Conservation (phyloP, 1,140 invertebrate species). For the Macrocentrus cingulum region DNA sequence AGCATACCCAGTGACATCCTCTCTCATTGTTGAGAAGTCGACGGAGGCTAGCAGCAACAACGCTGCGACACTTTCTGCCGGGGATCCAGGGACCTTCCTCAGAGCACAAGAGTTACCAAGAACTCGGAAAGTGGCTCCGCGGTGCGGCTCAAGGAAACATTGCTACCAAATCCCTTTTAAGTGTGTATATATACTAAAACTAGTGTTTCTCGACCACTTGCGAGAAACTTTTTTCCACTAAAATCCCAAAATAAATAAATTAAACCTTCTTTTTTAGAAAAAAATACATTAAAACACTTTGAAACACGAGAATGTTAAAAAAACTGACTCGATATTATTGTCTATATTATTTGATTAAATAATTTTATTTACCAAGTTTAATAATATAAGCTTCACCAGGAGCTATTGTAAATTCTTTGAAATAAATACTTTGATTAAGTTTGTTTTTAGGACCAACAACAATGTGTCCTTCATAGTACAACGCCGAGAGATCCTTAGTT, state of each 20-base stretch:
- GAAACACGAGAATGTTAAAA: too few species aligned
- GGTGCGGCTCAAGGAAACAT: conserved; percentile 38
- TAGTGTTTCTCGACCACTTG: not conserved
- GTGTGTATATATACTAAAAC: conserved; percentile 2
- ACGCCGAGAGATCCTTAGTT: conserved; percentile 69
- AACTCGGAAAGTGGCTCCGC: conserved; percentile 41
- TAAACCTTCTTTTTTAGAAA: too few species aligned
- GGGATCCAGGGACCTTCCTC: conserved; percentile 47
- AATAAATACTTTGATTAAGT: conserved; percentile 65
- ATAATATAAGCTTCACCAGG: conserved; percentile 67
- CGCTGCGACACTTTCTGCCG: conserved; percentile 41
- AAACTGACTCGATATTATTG: too few species aligned
- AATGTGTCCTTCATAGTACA: conserved; percentile 75
- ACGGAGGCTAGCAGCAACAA: conserved; percentile 34
- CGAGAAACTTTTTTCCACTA: conserved; percentile 34
- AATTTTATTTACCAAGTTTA: conserved; percentile 67
- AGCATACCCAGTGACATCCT: conserved; percentile 28
- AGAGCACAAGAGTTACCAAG: conserved; percentile 39
- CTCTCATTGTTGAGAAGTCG: conserved; percentile 29
- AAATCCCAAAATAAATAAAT: too few species aligned
- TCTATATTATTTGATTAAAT: too few species aligned
- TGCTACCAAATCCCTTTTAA: fast-evolving
- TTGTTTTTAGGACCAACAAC: conserved; percentile 65
- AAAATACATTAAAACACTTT: too few species aligned
- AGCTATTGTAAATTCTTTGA: conserved; percentile 65